phyloP scores from a whole-genome alignment of 1,140 invertebrate species.

The Nixonia krombeini region DNA sequence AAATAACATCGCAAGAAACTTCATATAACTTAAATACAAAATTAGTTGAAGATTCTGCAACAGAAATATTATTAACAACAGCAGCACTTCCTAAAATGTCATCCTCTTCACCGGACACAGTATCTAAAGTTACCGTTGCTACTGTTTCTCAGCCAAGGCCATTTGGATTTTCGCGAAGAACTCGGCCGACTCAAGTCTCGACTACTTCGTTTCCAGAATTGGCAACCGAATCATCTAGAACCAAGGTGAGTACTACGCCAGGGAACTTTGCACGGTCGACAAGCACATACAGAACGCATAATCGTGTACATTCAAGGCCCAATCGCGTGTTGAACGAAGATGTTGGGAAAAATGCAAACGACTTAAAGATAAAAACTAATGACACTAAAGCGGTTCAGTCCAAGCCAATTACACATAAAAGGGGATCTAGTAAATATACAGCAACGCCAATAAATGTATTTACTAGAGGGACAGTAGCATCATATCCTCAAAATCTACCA shows the following conservation, averaged over 20 bases:
- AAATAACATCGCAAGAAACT: slow-evolving; percentile 47
- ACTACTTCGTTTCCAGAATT: slow-evolving; percentile 61
- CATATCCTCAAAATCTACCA: slow-evolving; percentile 19
- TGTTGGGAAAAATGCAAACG: slow-evolving; percentile 17
- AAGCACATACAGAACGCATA: slow-evolving; percentile 50
- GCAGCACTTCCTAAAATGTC: slow-evolving; percentile 24
- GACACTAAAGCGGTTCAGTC: slow-evolving; percentile 41
- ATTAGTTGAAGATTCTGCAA: slow-evolving; percentile 59
- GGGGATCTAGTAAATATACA: slow-evolving; percentile 59
- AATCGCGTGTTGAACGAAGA: slow-evolving; percentile 43
- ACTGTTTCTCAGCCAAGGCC: slow-evolving; percentile 72
- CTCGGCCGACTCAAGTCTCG: slow-evolving; percentile 51
- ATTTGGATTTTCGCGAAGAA: slow-evolving; percentile 71
- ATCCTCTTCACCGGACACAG: slow-evolving; percentile 45
- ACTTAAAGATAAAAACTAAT: neutral
- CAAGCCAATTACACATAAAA: slow-evolving; percentile 37
- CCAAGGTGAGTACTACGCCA: slow-evolving; percentile 68
- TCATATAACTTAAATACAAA: slow-evolving; percentile 49
- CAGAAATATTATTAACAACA: slow-evolving; percentile 60
- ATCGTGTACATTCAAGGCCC: slow-evolving; percentile 55
- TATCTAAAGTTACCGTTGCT: slow-evolving; percentile 56
- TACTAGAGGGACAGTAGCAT: slow-evolving; percentile 22
- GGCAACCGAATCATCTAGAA: slow-evolving; percentile 54
- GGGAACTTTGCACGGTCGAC: slow-evolving; percentile 67
- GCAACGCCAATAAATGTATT: slow-evolving; percentile 25